These are phyloP conservation scores for Orussus abietinus DNA, from an alignment of 1,140 invertebrate genomes.

Conservation along the genomic window DNA sequence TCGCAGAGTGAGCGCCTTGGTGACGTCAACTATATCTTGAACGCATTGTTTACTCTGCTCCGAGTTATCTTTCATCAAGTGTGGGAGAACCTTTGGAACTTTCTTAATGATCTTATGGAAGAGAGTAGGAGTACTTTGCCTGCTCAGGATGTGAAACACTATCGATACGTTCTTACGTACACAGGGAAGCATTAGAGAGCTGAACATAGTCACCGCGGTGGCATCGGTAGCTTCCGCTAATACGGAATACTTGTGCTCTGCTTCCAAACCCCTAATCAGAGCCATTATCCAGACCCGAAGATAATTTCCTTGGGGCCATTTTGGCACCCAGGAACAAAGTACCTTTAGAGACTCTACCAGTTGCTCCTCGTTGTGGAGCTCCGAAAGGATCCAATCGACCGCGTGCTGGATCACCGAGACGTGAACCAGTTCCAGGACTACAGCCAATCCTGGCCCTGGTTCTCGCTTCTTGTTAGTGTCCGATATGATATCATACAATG, in stretches of 20 bases:
- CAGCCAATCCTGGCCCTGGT: constrained; percentile 54
- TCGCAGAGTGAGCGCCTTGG: constrained; percentile 48
- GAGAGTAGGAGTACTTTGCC: constrained; percentile 46
- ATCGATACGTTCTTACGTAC: constrained; percentile 50
- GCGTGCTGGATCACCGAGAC: constrained; percentile 43
- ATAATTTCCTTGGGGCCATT: constrained; percentile 51
- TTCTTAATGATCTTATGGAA: constrained; percentile 46
- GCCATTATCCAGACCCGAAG: constrained; percentile 54
- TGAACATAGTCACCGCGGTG: constrained; percentile 49
- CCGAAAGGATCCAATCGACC: constrained; percentile 43
- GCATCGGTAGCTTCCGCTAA: constrained; percentile 51
- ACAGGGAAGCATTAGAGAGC: constrained; percentile 45
- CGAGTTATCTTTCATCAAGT: constrained; percentile 44
- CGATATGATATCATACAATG: constrained; percentile 41
- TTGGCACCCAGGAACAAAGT: constrained; percentile 53
- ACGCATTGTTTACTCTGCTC: constrained; percentile 43
- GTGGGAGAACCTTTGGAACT: constrained; percentile 29
- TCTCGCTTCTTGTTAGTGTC: constrained; percentile 27
- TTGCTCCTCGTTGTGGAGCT: constrained; percentile 44
- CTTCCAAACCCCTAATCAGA: constrained; percentile 53
- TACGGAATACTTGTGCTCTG: constrained; percentile 50
- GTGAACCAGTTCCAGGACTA: constrained; percentile 55
- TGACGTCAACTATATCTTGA: constrained; percentile 52
- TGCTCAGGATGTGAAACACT: constrained; percentile 55
- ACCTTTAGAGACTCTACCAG: constrained; percentile 48